Evolutionary conservation across 1,140 invertebrate genomes (phyloP), one percentile per base, ranked within the genome.

Genomic region (Drosophila tropicalis): DNA sequence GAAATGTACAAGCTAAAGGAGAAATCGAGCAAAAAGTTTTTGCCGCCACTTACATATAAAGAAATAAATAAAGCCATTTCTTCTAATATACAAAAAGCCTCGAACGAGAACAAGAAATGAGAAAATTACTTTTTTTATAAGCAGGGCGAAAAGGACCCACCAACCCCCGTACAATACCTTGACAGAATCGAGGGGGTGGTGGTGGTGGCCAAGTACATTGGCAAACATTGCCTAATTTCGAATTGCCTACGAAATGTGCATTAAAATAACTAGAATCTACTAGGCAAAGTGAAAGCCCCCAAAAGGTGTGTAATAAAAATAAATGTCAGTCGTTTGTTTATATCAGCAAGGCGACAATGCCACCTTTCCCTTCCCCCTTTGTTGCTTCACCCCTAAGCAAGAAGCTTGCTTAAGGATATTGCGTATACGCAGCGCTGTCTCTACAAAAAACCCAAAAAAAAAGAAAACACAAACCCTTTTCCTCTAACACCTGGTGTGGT

Each of bases 241-340:
- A 91, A 91, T 91, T 91, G 89, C 89, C 90, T 82, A 91, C 90
- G 79, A 91, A 91, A 91, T 91, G 90, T 83, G 81, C 89, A 91
- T 91, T 91, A 91, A 84, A 91, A 91, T 89, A 86, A 91, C 85
- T 86, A 91, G 90, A 90, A 90, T 90, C 82, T 87, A 90, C 82
- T 80, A 22, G 40, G 40, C 17, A 34, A 72, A 70, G 67, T 65
- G 57, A 68, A 67, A 75, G 56, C 57, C 55, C 60, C 36, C 56
- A 78, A 91, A 91, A 91, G 90, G 89, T 91, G 90, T 87, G 70
- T 91, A 91, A 91, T 91, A 91, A 91, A 91, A 91, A 91, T 84
- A 91, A 91, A 91, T 91, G 90, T 91, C 81, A 76, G 90, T 90
- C 90, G 90, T 91, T 91, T 91, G 90, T 91, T 91, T 91, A 89